phyloP scores from a whole-genome alignment of 2,888 invertebrate genomes.

The Ectemnius cavifrons region DNA sequence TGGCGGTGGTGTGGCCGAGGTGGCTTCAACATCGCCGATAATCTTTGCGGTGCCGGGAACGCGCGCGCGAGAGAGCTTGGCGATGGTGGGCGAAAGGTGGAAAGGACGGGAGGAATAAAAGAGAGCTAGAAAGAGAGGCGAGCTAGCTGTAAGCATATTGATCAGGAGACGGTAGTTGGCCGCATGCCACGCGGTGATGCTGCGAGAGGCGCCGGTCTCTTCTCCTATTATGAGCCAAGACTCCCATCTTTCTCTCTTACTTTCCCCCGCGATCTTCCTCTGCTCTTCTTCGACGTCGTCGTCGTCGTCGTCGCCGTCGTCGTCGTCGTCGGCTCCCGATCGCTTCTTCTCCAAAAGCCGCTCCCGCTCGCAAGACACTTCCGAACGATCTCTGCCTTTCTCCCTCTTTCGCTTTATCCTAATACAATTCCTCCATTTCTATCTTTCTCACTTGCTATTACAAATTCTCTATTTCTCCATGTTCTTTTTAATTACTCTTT shows the following conservation, averaged over 20 bases:
- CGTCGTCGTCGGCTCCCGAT: background rate
- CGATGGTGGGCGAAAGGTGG: slow-evolving; percentile 28
- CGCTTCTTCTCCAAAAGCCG: background rate
- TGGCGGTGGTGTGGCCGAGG: slow-evolving; percentile 27
- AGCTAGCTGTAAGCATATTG: slow-evolving; percentile 77
- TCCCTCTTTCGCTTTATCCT: background rate
- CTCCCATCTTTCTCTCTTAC: slow-evolving; percentile 71
- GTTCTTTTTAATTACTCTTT: too few relatives aligned
- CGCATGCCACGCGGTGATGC: slow-evolving; percentile 78
- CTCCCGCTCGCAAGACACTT: too few relatives aligned
- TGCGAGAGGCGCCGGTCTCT: slow-evolving; percentile 76
- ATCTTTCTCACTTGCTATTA: background rate
- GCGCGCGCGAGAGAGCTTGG: too few relatives aligned
- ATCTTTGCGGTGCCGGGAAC: slow-evolving; percentile 43
- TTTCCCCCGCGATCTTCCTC: slow-evolving; percentile 41
- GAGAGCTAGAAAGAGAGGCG: slow-evolving; percentile 63
- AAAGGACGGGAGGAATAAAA: slow-evolving; percentile 44
- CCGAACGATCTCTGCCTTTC: background rate
- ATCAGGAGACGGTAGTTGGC: slow-evolving; percentile 78
- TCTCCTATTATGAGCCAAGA: slow-evolving; percentile 77
- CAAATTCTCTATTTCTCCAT: background rate
- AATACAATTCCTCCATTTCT: background rate
- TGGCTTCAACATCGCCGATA: slow-evolving; percentile 57
- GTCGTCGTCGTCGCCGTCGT: background rate
- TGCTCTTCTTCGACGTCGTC: background rate